These are phyloP conservation scores for Malthinus flaveolus DNA, from an alignment of 2,888 invertebrate genomes.

Conservation along the genomic window DNA sequence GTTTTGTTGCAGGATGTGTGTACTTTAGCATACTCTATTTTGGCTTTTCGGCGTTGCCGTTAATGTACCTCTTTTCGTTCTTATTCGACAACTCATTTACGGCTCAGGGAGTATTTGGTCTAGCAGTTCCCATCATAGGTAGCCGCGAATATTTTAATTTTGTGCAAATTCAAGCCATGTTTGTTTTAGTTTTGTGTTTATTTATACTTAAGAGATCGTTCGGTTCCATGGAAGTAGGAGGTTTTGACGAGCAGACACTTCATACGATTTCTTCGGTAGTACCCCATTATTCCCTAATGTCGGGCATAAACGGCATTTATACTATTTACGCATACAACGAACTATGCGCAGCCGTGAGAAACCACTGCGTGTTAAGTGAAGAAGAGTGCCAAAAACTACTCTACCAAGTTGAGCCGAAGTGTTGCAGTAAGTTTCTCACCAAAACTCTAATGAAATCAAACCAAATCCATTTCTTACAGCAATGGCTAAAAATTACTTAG, in stretches of 20 bases:
- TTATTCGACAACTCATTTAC: constrained; percentile 69
- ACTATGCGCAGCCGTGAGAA: neutral
- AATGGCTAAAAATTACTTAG: constrained; percentile 56
- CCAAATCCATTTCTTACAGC: constrained; percentile 30
- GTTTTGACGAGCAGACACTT: too few species aligned
- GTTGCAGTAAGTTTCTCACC: constrained; percentile 22
- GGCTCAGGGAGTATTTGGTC: too few species aligned
- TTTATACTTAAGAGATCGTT: too few species aligned
- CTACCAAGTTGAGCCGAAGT: neutral
- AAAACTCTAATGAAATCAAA: too few species aligned
- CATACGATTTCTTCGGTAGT: constrained; percentile 70
- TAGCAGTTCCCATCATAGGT: too few species aligned
- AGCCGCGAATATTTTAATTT: too few species aligned
- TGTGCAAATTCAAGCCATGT: too few species aligned
- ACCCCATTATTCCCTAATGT: constrained; percentile 69
- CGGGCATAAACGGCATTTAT: constrained; percentile 50
- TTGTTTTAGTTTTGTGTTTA: too few species aligned
- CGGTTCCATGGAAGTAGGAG: too few species aligned
- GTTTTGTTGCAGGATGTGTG: constrained; percentile 58
- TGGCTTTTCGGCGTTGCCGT: constrained; percentile 71
- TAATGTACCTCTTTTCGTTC: constrained; percentile 71
- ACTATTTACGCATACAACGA: constrained; percentile 20
- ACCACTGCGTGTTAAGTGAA: neutral
- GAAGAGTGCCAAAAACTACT: neutral
- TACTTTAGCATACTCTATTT: constrained; percentile 68